Evolutionary conservation across 2,888 invertebrate species (phyloP).

Genomic region (Drosophila bunnanda): DNA sequence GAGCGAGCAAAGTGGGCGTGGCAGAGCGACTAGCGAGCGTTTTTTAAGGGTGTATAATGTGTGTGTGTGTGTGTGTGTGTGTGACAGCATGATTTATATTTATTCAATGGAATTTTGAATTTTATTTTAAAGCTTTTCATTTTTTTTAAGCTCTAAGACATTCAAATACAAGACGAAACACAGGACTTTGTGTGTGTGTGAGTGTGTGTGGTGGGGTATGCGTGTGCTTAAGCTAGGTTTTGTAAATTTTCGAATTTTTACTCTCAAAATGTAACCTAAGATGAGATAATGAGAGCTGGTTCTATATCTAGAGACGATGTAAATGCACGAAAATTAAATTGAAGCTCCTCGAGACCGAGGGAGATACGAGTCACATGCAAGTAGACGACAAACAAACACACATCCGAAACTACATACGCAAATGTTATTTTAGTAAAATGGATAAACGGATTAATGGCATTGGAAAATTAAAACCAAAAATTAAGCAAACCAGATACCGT

Average conservation of each 20-base stretch:
- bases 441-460: slow-evolving; percentile 32
- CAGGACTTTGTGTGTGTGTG: slow-evolving; percentile 17
- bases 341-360: slow-evolving; percentile 31
- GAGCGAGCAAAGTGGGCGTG: slow-evolving; percentile 58
- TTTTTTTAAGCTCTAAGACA: slow-evolving; percentile 2
- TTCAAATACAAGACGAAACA: slow-evolving; percentile 35
- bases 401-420: slow-evolving; percentile 60
- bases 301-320: slow-evolving; percentile 28
- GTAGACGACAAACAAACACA: slow-evolving; percentile 54
- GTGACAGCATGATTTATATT: slow-evolving; percentile 32
- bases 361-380: slow-evolving; percentile 57
- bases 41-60: slow-evolving; percentile 19
- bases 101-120: slow-evolving; percentile 14
- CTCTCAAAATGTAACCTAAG: slow-evolving; percentile 22
- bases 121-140: slow-evolving; percentile 1
- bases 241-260: not conserved
- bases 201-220: slow-evolving; percentile 32
- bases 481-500: slow-evolving; percentile 59
- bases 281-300: slow-evolving; percentile 38
- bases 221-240: slow-evolving; percentile 51
- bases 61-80: slow-evolving; percentile 29
- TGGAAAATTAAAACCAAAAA: slow-evolving; percentile 29
- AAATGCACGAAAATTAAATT: slow-evolving; percentile 38
- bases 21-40: slow-evolving; percentile 52
- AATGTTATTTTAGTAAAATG: slow-evolving; percentile 33